Percentiles rank a stretch among this genome's conserved stretches.
These are phyloP conservation scores for Manis pentadactyla DNA, from an alignment of 2,797 vertebrate genomes.

Conservation along the genomic window DNA sequence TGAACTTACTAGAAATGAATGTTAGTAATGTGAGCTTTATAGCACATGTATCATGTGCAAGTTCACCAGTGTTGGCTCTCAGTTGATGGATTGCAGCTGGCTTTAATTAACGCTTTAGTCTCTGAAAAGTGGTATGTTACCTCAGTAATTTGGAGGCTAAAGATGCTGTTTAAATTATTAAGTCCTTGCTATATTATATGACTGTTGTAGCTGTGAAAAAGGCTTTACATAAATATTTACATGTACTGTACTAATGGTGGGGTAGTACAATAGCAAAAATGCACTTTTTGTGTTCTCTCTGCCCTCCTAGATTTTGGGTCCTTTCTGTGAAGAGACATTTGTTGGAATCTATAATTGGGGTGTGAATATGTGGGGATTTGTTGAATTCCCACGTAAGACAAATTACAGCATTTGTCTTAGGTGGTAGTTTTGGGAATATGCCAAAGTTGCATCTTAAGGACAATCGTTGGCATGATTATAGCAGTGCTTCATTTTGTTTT, in stretches of 20 bases:
- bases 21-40: background rate
- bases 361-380: slow-evolving; percentile 46
- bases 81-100: slow-evolving; percentile 52
- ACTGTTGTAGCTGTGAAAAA: slow-evolving; percentile 16
- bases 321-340: slow-evolving; percentile 11
- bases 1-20: slow-evolving; percentile 39
- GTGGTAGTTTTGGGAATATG: slow-evolving; percentile 63
- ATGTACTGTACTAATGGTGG: background rate
- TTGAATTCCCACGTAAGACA: background rate
- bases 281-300: slow-evolving; percentile 7
- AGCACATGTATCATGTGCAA: background rate
- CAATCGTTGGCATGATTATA: slow-evolving; percentile 53
- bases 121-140: slow-evolving; percentile 45
- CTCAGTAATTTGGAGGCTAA: slow-evolving; percentile 61
- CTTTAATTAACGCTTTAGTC: slow-evolving; percentile 64
- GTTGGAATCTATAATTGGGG: background rate
- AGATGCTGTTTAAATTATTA: slow-evolving; percentile 66
- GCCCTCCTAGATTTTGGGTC: background rate
- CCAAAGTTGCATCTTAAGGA: slow-evolving; percentile 59
- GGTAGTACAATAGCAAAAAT: background rate
- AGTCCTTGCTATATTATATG: background rate
- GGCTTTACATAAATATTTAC: slow-evolving; percentile 53
- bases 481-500: background rate
- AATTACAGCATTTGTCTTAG: slow-evolving; percentile 60
- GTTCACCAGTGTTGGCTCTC: background rate